These are phyloP conservation scores for Chrysoperla carnea DNA, from an alignment of 1,140 invertebrate genomes.

Conservation along the genomic window DNA sequence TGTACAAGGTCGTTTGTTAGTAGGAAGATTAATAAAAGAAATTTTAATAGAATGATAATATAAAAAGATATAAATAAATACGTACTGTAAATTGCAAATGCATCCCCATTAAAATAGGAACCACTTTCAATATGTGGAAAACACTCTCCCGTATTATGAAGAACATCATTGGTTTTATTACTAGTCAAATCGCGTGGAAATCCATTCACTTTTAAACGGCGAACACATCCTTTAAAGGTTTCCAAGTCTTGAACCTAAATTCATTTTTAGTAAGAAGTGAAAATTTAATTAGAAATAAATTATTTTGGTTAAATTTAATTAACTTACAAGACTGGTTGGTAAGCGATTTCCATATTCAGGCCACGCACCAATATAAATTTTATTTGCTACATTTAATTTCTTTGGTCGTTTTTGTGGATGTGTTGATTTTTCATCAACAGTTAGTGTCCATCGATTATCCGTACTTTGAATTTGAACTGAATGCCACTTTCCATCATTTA, in stretches of 20 bases:
- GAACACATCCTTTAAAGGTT: constrained; percentile 68
- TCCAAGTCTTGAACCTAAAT: constrained; percentile 38
- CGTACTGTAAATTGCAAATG: constrained; percentile 68
- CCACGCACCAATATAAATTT: constrained; percentile 64
- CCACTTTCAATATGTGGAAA: constrained; percentile 71
- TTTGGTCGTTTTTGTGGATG: constrained; percentile 46
- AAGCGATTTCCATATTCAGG: constrained; percentile 29
- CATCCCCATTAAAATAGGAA: constrained; percentile 70
- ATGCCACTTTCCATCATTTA: constrained; percentile 78
- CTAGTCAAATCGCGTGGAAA: constrained; percentile 56
- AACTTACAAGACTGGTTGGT: background rate
- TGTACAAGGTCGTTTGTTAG: too few species aligned
- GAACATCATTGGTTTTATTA: constrained; percentile 33
- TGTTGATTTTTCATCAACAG: constrained; percentile 44
- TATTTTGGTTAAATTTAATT: too few species aligned
- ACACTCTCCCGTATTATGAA: constrained; percentile 67
- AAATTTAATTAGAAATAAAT: background rate
- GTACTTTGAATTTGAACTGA: constrained; percentile 42
- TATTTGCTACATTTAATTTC: constrained; percentile 44
- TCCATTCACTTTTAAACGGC: constrained; percentile 55
- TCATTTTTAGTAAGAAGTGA: background rate
- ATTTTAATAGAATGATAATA: background rate
- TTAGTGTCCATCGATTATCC: constrained; percentile 42
- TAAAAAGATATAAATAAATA: too few species aligned
- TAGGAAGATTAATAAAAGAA: too few species aligned